A percentile compares a stretch with the other conserved stretches of the same genome.
phyloP scores from a whole-genome alignment of 2,797 vertebrate species.

The Platalea minor region DNA sequence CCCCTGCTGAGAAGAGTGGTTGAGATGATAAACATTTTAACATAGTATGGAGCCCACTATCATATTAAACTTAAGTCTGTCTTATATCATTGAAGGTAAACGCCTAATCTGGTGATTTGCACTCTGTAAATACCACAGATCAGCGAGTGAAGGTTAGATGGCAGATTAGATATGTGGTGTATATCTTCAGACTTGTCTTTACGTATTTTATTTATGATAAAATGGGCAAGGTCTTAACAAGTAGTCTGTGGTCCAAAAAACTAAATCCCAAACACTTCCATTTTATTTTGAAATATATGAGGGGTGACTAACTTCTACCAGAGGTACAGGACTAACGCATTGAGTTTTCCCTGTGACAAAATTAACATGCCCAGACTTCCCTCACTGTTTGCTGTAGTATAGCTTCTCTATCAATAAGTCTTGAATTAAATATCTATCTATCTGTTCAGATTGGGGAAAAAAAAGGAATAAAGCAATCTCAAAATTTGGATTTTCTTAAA shows the following conservation, averaged over 20 bases:
- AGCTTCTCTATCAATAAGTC: neutral
- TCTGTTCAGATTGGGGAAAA: neutral
- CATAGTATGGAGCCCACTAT: neutral
- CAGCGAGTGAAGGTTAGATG: neutral
- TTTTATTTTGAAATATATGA: neutral
- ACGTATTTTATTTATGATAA: neutral
- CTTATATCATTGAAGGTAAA: neutral
- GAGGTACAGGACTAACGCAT: neutral
- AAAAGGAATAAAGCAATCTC: neutral
- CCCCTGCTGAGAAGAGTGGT: neutral
- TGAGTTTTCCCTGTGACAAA: neutral
- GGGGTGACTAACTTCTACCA: neutral
- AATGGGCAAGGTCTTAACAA: neutral
- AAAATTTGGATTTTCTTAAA: neutral
- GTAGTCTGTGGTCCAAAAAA: neutral
- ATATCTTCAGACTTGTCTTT: neutral
- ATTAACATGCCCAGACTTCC: neutral
- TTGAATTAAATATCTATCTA: neutral
- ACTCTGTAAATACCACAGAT: neutral
- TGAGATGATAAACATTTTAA: neutral
- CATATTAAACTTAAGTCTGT: neutral
- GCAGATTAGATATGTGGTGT: neutral
- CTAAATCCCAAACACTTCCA: neutral
- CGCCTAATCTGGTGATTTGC: neutral
- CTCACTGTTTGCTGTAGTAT: neutral